These are phyloP conservation scores for Lonchura striata DNA, from an alignment of 2,113 vertebrate species.

Conservation along the genomic window DNA sequence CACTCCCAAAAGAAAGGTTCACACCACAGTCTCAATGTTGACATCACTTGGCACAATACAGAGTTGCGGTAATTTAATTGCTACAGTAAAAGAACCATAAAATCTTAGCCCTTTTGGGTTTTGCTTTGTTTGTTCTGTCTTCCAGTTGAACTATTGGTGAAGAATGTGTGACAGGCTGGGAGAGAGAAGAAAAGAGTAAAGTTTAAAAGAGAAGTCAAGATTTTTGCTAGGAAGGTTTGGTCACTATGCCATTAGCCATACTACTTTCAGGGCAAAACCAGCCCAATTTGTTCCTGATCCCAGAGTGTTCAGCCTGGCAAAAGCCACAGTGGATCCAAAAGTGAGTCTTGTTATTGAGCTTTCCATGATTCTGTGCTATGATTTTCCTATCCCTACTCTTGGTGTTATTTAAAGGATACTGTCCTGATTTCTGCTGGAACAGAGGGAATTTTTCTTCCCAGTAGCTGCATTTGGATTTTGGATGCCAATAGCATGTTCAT, in stretches of 20 bases:
- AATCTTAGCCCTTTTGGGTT: neutral
- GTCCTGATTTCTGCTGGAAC: neutral
- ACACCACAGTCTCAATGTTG: neutral
- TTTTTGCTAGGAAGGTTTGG: neutral
- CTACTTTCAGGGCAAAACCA: neutral
- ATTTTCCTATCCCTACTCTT: neutral
- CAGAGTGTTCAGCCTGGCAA: rapidly evolving
- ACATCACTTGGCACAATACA: neutral
- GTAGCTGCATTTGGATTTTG: neutral
- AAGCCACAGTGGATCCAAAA: neutral
- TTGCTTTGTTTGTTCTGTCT: neutral
- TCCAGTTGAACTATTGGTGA: neutral
- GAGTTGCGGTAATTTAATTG: neutral
- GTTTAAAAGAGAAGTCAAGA: neutral
- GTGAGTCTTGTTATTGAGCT: neutral
- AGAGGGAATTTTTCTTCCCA: neutral
- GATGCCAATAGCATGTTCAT: neutral
- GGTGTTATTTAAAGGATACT: neutral
- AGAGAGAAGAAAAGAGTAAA: neutral
- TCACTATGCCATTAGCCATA: neutral
- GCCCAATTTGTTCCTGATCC: neutral
- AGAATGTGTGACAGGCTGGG: neutral
- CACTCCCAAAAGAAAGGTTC: neutral
- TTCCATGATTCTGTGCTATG: neutral
- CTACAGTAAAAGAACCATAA: neutral